A percentile compares a stretch with the other conserved stretches of the same genome.
These are phyloP conservation scores for Carassius gibelio DNA, from an alignment of 2,113 vertebrate genomes.

Conservation along the genomic window DNA sequence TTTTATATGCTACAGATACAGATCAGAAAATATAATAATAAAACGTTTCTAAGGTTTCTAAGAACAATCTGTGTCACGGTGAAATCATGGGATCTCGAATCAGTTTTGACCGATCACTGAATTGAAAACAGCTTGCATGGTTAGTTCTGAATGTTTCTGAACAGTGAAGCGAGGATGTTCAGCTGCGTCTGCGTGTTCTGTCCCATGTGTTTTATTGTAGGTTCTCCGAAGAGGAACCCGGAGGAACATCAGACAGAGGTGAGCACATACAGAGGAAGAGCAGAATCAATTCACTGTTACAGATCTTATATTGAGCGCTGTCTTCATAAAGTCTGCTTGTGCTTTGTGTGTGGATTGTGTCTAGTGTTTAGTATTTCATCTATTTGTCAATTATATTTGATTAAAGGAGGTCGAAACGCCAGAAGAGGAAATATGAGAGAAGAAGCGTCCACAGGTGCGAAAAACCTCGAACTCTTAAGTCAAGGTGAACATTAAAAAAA, in stretches of 20 bases:
- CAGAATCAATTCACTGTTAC: not conserved
- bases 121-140: too few species aligned
- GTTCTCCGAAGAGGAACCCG: conserved; percentile 73
- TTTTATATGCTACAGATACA: not conserved
- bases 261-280: conserved; percentile 43
- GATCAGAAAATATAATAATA: not conserved
- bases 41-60: too few species aligned
- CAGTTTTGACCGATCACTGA: too few species aligned
- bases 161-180: not conserved
- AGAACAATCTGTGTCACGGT: not conserved
- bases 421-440: conserved; percentile 76
- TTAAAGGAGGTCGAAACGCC: conserved; percentile 77
- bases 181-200: not conserved
- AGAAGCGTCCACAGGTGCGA: conserved; percentile 77
- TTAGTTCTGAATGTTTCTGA: too few species aligned
- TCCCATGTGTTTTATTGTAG: conserved; percentile 60
- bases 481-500: too few species aligned
- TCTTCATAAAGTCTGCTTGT: too few species aligned
- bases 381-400: conserved; percentile 5
- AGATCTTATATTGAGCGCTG: not conserved
- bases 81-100: not conserved
- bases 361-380: not conserved
- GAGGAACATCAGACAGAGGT: conserved; percentile 71
- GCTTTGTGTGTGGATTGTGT: not conserved
- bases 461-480: not conserved